Conservation (phyloP, 2,113 vertebrate genomes). For the Leptosomus discolor region DNA sequence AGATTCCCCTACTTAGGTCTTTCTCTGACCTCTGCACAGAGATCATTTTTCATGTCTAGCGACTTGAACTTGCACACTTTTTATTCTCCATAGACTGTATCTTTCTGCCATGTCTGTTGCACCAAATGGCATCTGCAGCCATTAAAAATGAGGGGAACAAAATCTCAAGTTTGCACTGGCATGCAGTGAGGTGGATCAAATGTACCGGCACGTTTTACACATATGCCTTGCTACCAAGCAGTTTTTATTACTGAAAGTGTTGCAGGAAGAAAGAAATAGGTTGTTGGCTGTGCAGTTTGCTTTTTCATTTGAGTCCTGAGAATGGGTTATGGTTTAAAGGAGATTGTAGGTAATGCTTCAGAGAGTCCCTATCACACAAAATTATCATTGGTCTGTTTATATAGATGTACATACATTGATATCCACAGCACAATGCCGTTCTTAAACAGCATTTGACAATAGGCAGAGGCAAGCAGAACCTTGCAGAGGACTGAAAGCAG, state of each 20-base stretch:
- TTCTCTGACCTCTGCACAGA: neutral
- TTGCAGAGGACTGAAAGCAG: neutral
- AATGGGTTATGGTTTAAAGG: neutral
- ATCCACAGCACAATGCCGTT: neutral
- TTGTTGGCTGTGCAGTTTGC: neutral
- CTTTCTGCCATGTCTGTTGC: neutral
- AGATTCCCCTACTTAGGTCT: neutral
- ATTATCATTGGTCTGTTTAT: accelerated
- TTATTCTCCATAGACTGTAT: neutral
- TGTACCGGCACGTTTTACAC: neutral
- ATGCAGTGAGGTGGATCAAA: neutral
- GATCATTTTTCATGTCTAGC: neutral
- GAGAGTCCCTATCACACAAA: accelerated
- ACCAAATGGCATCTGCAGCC: neutral
- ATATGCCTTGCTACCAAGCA: neutral
- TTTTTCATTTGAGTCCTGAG: neutral
- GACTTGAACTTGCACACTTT: neutral
- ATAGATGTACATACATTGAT: neutral
- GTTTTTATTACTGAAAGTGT: neutral
- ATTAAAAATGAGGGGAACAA: neutral
- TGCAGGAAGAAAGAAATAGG: neutral
- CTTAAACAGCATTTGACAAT: neutral
- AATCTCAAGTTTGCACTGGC: neutral
- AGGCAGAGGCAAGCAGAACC: neutral
- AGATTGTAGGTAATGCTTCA: neutral